Conservation (phyloP, 2,888 invertebrate species). For the Lamellibrachia satsuma region DNA sequence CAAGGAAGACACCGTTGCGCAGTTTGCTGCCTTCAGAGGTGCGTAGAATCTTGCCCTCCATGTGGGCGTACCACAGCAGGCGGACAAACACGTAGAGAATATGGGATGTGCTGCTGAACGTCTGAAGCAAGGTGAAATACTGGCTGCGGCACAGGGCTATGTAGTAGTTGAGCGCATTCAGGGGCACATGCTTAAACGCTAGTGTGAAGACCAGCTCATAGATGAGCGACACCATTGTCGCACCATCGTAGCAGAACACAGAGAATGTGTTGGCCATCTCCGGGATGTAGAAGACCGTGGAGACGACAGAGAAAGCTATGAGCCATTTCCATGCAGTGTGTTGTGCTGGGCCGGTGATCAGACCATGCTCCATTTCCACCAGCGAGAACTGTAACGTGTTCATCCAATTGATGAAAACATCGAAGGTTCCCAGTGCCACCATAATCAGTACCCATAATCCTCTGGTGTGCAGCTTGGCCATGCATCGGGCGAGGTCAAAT, state of each 20-base stretch:
- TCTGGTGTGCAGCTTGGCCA: constrained; percentile 23
- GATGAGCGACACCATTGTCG: constrained; percentile 30
- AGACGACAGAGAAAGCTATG: constrained; percentile 36
- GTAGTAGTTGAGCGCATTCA: constrained; percentile 40
- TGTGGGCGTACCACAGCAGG: constrained; percentile 42
- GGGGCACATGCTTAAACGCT: constrained; percentile 38
- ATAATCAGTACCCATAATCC: constrained; percentile 34
- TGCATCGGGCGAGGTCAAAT: background rate
- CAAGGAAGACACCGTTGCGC: constrained; percentile 34
- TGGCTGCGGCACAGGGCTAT: constrained; percentile 35
- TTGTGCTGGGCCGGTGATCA: constrained; percentile 32
- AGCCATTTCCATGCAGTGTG: constrained; percentile 31
- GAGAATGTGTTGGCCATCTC: constrained; percentile 40
- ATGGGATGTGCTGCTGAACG: constrained; percentile 32
- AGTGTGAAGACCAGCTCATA: constrained; percentile 35
- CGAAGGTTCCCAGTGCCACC: constrained; percentile 33
- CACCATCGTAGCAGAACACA: constrained; percentile 29
- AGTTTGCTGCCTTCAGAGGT: background rate
- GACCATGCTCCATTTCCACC: constrained; percentile 26
- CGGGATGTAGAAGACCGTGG: constrained; percentile 35
- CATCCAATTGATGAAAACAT: constrained; percentile 31
- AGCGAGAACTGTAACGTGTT: constrained; percentile 31
- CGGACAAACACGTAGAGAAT: constrained; percentile 39
- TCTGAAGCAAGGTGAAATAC: constrained; percentile 33
- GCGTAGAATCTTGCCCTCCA: constrained; percentile 38